Conservation (phyloP, 2,888 invertebrate genomes). For the Seira ritae region DNA sequence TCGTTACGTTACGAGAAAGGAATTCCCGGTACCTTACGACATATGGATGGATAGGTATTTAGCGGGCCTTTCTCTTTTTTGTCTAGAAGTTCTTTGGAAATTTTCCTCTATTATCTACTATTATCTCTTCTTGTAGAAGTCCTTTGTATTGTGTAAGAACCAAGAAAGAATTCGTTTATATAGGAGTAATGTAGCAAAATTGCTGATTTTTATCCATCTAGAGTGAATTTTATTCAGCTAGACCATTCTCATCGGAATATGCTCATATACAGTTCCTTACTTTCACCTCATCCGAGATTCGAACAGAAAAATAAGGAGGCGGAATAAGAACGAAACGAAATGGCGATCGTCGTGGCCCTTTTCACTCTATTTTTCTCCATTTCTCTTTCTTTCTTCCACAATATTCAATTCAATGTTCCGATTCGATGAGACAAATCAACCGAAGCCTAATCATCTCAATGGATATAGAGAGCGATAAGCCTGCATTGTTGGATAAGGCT, state of each 20-base stretch:
- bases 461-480: not conserved
- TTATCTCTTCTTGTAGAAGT: no score
- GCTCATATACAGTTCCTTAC: no score
- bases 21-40: no score
- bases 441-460: not conserved
- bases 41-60: no score
- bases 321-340: conserved; percentile 10
- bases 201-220: conserved; percentile 28
- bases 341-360: not conserved
- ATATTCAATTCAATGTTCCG: not conserved
- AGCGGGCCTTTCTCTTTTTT: no score
- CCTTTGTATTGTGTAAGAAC: no score
- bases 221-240: conserved; percentile 21
- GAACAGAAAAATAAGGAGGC: conserved; percentile 2
- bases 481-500: no score
- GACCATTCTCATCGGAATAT: no score
- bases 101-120: no score
- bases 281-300: no score
- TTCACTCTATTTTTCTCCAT: not conserved
- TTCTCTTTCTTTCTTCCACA: not conserved
- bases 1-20: no score
- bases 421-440: not conserved
- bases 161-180: not conserved
- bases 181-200: conserved; percentile 1
- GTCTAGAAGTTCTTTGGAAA: no score